These are phyloP conservation scores for Cyprinodon diabolis DNA, from an alignment of 2,797 vertebrate genomes.

Conservation along the genomic window DNA sequence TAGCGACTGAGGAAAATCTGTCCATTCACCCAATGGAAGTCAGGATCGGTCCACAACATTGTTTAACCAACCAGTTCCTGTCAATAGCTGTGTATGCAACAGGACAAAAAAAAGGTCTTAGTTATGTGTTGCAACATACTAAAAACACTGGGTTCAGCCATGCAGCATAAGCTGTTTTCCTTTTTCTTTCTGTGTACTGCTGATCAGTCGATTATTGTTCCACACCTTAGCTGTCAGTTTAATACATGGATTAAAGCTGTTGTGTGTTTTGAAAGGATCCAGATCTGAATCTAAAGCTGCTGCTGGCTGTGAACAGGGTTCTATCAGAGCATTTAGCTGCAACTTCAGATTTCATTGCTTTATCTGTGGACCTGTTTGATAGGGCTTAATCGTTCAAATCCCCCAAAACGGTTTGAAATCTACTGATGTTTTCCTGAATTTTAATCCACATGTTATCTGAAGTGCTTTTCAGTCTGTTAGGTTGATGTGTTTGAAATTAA, in stretches of 20 bases:
- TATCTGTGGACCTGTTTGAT: neutral
- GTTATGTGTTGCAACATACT: slow-evolving; percentile 20
- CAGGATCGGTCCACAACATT: slow-evolving; percentile 13
- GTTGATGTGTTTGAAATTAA: neutral
- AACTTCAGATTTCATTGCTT: neutral
- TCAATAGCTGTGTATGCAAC: slow-evolving; percentile 55
- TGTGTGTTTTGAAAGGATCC: slow-evolving; percentile 11
- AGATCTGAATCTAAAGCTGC: slow-evolving; percentile 12
- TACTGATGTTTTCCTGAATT: neutral
- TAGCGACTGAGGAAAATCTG: slow-evolving; percentile 18
- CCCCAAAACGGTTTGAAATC: neutral
- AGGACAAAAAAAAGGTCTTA: slow-evolving; percentile 13
- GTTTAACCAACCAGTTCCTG: slow-evolving; percentile 19
- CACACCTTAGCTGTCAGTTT: slow-evolving; percentile 9
- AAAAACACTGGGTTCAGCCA: slow-evolving; percentile 25
- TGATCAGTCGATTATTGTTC: slow-evolving; percentile 15
- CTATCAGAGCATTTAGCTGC: neutral
- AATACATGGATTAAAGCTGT: slow-evolving; percentile 2
- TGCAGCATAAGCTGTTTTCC: slow-evolving; percentile 23
- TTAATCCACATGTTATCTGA: neutral
- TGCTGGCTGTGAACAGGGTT: slow-evolving; percentile 5
- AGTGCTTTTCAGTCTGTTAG: neutral
- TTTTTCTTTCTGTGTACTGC: slow-evolving; percentile 25
- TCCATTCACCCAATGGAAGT: slow-evolving; percentile 12
- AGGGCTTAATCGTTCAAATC: slow-evolving; percentile 8